phyloP scores from a whole-genome alignment of 2,888 invertebrate species.

The Heliothis peltigera region DNA sequence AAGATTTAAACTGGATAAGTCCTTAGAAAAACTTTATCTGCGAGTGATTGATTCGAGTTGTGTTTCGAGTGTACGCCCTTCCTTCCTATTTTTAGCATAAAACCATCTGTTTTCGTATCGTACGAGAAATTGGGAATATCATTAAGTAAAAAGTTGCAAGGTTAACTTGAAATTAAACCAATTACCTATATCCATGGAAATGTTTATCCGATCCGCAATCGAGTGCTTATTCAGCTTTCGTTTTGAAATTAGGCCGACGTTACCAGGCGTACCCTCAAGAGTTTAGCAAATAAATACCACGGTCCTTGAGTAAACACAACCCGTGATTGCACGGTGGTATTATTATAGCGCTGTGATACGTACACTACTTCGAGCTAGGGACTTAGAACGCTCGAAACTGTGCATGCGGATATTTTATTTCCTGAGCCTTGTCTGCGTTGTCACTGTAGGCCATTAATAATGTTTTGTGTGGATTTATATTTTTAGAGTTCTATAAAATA shows the following conservation, averaged over 20 bases:
- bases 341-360: slow-evolving; percentile 52
- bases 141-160: slow-evolving; percentile 38
- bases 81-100: slow-evolving; percentile 6
- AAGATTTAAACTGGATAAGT: slow-evolving; percentile 1
- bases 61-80: background rate
- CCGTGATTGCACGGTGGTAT: slow-evolving; percentile 73
- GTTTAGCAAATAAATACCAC: slow-evolving; percentile 84
- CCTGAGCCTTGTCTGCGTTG: slow-evolving; percentile 40
- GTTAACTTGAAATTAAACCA: slow-evolving; percentile 51
- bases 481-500: slow-evolving; percentile 4
- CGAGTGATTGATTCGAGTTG: slow-evolving; percentile 1
- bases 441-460: slow-evolving; percentile 33
- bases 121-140: background rate
- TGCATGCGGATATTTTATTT: slow-evolving; percentile 59
- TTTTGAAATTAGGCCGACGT: slow-evolving; percentile 80
- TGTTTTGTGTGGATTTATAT: slow-evolving; percentile 31
- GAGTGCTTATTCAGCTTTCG: slow-evolving; percentile 82
- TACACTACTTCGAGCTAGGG: slow-evolving; percentile 32
- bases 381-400: slow-evolving; percentile 42
- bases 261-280: slow-evolving; percentile 76
- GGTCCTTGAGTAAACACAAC: slow-evolving; percentile 77
- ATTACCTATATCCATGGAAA: slow-evolving; percentile 67
- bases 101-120: background rate
- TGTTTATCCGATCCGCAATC: slow-evolving; percentile 78
- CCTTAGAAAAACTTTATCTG: slow-evolving; percentile 7